phyloP scores from a whole-genome alignment of 2,113 vertebrate genomes.

The Bufo gargarizans region DNA sequence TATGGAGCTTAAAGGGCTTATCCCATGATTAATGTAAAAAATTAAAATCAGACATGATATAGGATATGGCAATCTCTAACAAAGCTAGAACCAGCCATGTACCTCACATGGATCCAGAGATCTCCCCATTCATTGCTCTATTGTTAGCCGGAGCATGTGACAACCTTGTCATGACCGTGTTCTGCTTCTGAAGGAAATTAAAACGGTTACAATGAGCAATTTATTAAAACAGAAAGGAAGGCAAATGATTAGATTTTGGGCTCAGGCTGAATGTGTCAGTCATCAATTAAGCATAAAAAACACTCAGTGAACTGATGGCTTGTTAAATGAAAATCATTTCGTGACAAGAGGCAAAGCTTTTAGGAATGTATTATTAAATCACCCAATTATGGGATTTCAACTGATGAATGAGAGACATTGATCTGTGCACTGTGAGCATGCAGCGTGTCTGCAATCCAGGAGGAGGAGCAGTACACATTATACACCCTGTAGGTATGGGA shows the following conservation, averaged over 20 bases:
- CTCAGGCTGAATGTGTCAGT: constrained; percentile 27
- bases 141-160: neutral
- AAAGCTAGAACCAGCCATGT: no score
- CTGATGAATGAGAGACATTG: constrained; percentile 50
- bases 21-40: no score
- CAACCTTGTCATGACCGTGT: constrained; percentile 31
- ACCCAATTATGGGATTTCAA: constrained; percentile 42
- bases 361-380: constrained; percentile 49
- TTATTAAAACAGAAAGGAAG: constrained; percentile 39
- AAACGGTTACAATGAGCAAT: constrained; percentile 43
- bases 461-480: constrained; percentile 13
- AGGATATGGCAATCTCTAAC: no score
- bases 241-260: constrained; percentile 45
- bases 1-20: no score
- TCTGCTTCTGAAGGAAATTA: constrained; percentile 15
- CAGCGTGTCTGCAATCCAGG: constrained; percentile 10
- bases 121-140: no score
- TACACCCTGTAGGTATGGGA: neutral
- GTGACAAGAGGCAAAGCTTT: constrained; percentile 52
- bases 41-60: no score
- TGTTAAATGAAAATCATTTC: constrained; percentile 58
- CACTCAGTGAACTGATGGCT: constrained; percentile 35
- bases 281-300: constrained; percentile 54
- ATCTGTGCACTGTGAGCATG: constrained; percentile 32
- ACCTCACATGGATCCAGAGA: no score